Evolutionary conservation across 2,888 invertebrate genomes (phyloP), one percentile per base, ranked within the genome.

Genomic region (Exocentrus adspersus): DNA sequence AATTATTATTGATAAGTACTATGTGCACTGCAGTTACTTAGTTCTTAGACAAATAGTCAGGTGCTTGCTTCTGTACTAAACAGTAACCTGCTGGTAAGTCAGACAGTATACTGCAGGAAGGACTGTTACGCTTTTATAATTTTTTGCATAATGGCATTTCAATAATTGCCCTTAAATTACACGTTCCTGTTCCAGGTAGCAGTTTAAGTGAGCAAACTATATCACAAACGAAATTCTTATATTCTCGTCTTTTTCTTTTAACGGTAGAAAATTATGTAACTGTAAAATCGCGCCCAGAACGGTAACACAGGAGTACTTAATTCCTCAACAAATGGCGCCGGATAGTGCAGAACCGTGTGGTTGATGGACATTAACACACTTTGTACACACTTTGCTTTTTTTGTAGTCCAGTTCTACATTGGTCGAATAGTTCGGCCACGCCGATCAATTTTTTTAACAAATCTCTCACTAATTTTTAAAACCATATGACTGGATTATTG

Each of bases 211-310:
- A n/a, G 51, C 42, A 21, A 41, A 42, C 42, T 12, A 41, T 21
- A 53, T 53, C 42, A 37, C 41, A 21, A 41, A 53, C 53, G 16
- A 53, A 53, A 41, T 41, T 41, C 37, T 52, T 32, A n/a, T n/a
- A n/a, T 42, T 37, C 20, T 53, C 41, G 24, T 54, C 43, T 43
- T 43, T 54, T 54, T 28, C 30, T 48, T n/a, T 46, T 58, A 58
- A 58, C 58, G 58, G 58, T 58, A 58, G 48, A 58, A 58, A 58
- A 58, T 46, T 58, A 46, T 46, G 19, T 58, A 58, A 58, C 58
- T 48, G 58, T 58, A 58, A 58, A n/a, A 58, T 14, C 37, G 58
- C 48, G 48, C 58, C 58, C 58, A 48, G 37, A 32, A 56, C 37
- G 48, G 37, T 37, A 24, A 54, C 43, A 43, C 28, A 54, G 32